A percentile compares a stretch with the other conserved stretches of the same genome.
Conservation (phyloP, 2,797 vertebrate species). For the Siniperca scherzeri region DNA sequence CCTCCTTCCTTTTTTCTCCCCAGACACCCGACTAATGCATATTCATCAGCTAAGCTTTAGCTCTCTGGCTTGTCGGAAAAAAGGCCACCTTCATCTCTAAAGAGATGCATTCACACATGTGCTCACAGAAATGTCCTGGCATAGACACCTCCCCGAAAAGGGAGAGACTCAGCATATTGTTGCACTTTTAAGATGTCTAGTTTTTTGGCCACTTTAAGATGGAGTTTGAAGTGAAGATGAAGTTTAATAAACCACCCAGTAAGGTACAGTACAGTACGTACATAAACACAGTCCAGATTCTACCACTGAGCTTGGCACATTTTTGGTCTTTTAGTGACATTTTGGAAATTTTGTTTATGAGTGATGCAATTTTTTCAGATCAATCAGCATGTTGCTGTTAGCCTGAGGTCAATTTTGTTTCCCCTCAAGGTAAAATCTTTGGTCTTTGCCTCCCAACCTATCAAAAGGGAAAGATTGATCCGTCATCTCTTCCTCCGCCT, state of each 20-base stretch:
- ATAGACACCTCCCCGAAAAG: conserved; percentile 22
- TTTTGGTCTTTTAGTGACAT: not conserved
- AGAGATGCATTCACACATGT: conserved; percentile 49
- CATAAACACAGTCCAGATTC: not conserved
- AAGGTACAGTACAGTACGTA: not conserved
- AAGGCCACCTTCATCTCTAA: conserved; percentile 53
- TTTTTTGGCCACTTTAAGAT: not conserved
- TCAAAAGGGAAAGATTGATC: conserved; percentile 52
- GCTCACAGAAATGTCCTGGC: conserved; percentile 15
- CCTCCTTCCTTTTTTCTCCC: conserved; percentile 59
- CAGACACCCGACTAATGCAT: conserved; percentile 57
- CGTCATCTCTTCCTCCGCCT: conserved; percentile 24
- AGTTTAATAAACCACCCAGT: not conserved
- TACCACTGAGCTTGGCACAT: not conserved
- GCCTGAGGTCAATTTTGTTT: conserved; percentile 29
- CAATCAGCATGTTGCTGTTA: not conserved
- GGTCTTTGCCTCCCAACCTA: conserved; percentile 23
- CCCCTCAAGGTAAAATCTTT: conserved; percentile 38
- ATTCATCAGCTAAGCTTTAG: conserved; percentile 68
- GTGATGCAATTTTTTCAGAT: not conserved
- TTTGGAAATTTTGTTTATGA: not conserved
- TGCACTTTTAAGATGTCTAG: conserved; percentile 25
- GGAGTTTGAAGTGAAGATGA: not conserved
- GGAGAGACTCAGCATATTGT: conserved; percentile 35
- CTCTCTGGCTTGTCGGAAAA: conserved; percentile 40